Evolutionary conservation across 2,797 vertebrate species (phyloP).

Genomic region (Hydrophis major): DNA sequence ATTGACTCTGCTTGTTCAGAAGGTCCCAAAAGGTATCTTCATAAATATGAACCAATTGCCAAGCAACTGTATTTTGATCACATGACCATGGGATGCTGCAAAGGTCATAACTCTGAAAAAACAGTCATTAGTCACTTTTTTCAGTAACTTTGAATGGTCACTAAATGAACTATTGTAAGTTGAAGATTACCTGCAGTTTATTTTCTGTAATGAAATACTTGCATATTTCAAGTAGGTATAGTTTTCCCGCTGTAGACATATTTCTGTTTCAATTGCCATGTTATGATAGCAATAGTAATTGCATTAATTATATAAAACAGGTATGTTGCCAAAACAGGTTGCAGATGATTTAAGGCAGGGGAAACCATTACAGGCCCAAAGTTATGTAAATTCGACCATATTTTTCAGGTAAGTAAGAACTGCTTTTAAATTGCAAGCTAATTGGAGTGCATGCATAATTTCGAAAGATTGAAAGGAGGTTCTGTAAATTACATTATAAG

Average conservation of each 20-base stretch:
- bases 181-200: background rate
- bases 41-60: no score
- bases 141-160: no score
- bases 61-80: no score
- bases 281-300: constrained; percentile 3
- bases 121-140: no score
- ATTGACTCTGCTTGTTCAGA: no score
- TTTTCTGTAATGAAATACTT: background rate
- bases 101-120: no score
- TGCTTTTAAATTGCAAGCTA: constrained; percentile 19
- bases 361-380: constrained; percentile 77
- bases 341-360: constrained; percentile 83
- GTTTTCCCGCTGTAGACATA: background rate
- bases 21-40: no score
- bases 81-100: no score
- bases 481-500: background rate
- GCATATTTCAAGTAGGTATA: background rate
- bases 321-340: constrained; percentile 83
- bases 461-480: background rate
- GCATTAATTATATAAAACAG: constrained; percentile 60
- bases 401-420: constrained; percentile 81
- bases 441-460: constrained; percentile 9
- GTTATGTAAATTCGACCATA: constrained; percentile 81
- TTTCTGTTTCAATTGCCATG: background rate
- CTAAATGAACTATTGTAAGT: no score